phyloP scores from a whole-genome alignment of 2,888 invertebrate genomes.

The Brachynemurus nebulosus region DNA sequence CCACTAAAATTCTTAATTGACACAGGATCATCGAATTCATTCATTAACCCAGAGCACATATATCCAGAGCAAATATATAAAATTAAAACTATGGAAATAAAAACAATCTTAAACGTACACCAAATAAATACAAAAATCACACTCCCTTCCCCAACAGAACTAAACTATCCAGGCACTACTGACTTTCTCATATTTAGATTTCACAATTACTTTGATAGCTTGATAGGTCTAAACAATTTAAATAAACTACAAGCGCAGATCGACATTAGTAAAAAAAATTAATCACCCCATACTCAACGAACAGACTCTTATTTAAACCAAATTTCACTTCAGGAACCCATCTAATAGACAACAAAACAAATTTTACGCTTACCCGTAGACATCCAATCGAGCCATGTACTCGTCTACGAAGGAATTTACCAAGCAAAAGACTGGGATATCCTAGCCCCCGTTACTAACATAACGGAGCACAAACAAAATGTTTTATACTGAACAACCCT shows the following conservation, averaged over 20 bases:
- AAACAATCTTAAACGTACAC: too few relatives aligned
- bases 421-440: not conserved
- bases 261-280: not conserved
- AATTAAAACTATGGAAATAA: too few relatives aligned
- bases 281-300: not conserved
- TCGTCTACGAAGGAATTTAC: not conserved
- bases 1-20: not conserved
- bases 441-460: not conserved
- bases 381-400: not conserved
- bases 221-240: not conserved
- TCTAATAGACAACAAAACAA: not conserved
- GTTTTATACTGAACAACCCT: not conserved
- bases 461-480: not conserved
- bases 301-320: not conserved
- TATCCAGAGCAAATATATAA: too few relatives aligned
- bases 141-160: too few relatives aligned
- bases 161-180: too few relatives aligned
- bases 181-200: too few relatives aligned
- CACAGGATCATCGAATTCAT: too few relatives aligned
- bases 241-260: not conserved
- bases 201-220: constrained; percentile 5
- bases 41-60: too few relatives aligned
- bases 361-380: not conserved
- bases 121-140: too few relatives aligned
- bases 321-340: not conserved